phyloP scores from a whole-genome alignment of 2,888 invertebrate genomes.

The Papilio protenor region DNA sequence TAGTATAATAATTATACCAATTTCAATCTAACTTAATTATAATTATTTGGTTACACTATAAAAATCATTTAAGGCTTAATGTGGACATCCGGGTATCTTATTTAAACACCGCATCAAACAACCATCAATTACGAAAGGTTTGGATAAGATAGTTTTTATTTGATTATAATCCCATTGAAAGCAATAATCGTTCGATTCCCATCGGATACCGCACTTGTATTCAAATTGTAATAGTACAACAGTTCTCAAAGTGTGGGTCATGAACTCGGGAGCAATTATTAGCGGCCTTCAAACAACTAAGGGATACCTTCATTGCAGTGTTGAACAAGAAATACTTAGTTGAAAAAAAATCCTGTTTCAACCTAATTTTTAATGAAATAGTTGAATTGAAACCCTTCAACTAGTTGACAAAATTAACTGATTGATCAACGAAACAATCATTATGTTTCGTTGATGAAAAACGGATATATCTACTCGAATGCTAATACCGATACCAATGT shows the following conservation, averaged over 20 bases:
- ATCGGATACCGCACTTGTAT: slow-evolving; percentile 51
- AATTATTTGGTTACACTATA: slow-evolving; percentile 6
- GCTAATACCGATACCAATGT: too few relatives aligned
- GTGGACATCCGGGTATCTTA: slow-evolving; percentile 20
- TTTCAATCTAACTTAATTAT: slow-evolving; percentile 11
- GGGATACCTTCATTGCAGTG: too few relatives aligned
- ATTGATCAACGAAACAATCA: too few relatives aligned
- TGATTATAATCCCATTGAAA: slow-evolving; percentile 32
- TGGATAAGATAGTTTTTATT: slow-evolving; percentile 32
- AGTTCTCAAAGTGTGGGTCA: neutral
- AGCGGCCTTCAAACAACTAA: too few relatives aligned
- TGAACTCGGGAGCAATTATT: too few relatives aligned
- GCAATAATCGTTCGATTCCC: slow-evolving; percentile 45
- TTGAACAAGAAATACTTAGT: too few relatives aligned
- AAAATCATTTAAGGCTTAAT: slow-evolving; percentile 28
- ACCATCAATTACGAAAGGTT: slow-evolving; percentile 18
- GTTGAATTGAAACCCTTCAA: neutral
- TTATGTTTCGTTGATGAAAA: too few relatives aligned
- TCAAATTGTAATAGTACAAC: slow-evolving; percentile 47
- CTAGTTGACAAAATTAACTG: neutral
- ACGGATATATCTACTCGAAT: too few relatives aligned
- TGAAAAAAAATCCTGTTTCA: too few relatives aligned
- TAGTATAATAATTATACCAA: neutral
- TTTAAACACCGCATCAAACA: slow-evolving; percentile 15
- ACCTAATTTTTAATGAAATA: too few relatives aligned